phyloP scores from a whole-genome alignment of 2,113 vertebrate species.

The Semicossyphus pulcher region DNA sequence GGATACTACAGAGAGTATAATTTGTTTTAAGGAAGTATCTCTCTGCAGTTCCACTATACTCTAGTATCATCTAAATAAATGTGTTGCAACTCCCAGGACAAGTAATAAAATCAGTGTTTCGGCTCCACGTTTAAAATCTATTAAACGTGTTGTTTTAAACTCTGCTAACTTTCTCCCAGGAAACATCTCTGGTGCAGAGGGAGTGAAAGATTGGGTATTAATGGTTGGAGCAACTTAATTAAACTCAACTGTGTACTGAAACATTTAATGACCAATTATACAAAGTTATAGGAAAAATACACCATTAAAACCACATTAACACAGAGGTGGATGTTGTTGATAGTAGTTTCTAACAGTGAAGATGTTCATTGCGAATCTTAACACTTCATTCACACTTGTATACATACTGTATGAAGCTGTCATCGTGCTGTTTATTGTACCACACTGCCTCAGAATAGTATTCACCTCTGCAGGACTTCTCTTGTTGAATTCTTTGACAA shows the following conservation, averaged over 20 bases:
- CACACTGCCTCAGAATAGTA: background rate
- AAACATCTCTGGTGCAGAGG: slow-evolving; percentile 5
- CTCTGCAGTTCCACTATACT: background rate
- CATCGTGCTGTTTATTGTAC: background rate
- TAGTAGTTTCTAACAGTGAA: background rate
- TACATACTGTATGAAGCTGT: background rate
- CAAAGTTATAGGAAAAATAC: background rate
- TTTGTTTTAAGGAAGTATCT: too few relatives aligned
- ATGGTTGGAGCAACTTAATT: background rate
- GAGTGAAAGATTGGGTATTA: background rate
- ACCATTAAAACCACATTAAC: background rate
- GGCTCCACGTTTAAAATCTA: background rate
- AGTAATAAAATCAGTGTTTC: background rate
- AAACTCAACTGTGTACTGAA: background rate
- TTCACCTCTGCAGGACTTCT: background rate
- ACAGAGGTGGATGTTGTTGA: background rate
- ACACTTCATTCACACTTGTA: too few relatives aligned
- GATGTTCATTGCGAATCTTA: too few relatives aligned
- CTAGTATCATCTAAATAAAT: background rate
- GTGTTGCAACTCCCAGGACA: background rate
- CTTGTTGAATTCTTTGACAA: slow-evolving; percentile 6
- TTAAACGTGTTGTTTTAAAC: background rate
- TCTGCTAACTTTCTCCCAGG: background rate
- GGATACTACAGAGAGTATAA: background rate
- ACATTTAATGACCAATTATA: background rate